A percentile compares a stretch with the other conserved stretches of the same genome.
These are phyloP conservation scores for Brenthis ino DNA, from an alignment of 2,888 invertebrate genomes.

Conservation along the genomic window DNA sequence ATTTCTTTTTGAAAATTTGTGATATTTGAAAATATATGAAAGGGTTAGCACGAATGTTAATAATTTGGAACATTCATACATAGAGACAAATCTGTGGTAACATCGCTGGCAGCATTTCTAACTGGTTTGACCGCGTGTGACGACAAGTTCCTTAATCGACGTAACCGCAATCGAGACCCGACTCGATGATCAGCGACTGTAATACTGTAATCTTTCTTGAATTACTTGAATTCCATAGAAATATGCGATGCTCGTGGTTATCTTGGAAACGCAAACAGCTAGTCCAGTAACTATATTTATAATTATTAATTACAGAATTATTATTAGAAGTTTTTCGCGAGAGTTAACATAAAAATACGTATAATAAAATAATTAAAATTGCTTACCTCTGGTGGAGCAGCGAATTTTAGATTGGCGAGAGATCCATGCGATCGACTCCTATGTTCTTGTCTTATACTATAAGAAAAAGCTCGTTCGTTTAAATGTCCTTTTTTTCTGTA, in stretches of 20 bases:
- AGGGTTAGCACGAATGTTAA: background rate
- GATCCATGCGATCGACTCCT: slow-evolving; percentile 96
- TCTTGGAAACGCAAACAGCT: background rate
- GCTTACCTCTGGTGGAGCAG: slow-evolving; percentile 85
- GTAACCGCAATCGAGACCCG: slow-evolving; percentile 53
- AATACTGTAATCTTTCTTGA: slow-evolving; percentile 48
- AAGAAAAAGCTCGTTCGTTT: slow-evolving; percentile 96
- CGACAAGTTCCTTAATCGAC: slow-evolving; percentile 55
- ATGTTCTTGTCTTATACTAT: slow-evolving; percentile 96
- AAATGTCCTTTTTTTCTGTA: slow-evolving; percentile 95
- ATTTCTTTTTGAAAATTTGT: background rate
- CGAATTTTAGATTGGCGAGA: slow-evolving; percentile 94
- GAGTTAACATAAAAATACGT: background rate
- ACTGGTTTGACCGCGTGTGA: slow-evolving; percentile 57
- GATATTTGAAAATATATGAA: background rate
- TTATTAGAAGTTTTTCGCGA: no score
- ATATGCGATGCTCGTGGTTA: slow-evolving; percentile 1
- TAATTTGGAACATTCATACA: slow-evolving; percentile 29
- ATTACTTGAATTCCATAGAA: slow-evolving; percentile 45
- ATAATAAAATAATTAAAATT: background rate
- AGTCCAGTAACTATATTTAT: background rate
- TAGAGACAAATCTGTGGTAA: slow-evolving; percentile 42
- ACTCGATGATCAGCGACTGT: slow-evolving; percentile 43
- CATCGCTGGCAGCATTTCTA: slow-evolving; percentile 55
- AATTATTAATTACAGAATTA: background rate